Conservation (phyloP, 2,113 vertebrate species). For the Trematomus loennbergii region DNA sequence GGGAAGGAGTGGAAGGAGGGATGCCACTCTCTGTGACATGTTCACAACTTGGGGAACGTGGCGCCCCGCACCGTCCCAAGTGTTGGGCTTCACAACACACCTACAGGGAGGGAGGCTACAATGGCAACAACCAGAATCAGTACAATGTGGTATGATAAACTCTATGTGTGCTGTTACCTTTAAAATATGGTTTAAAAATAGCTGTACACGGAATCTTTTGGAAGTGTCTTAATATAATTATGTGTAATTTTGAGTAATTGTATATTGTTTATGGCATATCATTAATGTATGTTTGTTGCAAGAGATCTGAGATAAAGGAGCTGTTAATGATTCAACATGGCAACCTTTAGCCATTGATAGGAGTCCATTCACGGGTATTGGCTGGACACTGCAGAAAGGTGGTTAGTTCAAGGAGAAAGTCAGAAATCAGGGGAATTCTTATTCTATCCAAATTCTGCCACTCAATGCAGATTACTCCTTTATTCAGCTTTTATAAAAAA, state of each 20-base stretch:
- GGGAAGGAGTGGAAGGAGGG: slow-evolving; percentile 22
- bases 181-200: slow-evolving; percentile 3
- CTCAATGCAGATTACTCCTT: neutral
- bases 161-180: slow-evolving; percentile 3
- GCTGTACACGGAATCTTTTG: neutral
- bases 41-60: slow-evolving; percentile 66
- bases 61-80: slow-evolving; percentile 60
- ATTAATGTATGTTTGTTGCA: slow-evolving; percentile 19
- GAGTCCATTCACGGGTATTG: slow-evolving; percentile 73
- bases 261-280: slow-evolving; percentile 12
- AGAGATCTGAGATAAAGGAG: slow-evolving; percentile 32
- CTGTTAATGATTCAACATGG: slow-evolving; percentile 48
- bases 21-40: slow-evolving; percentile 58
- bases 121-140: slow-evolving; percentile 49
- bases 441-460: slow-evolving; percentile 42
- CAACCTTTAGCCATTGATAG: slow-evolving; percentile 64
- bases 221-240: neutral
- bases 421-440: slow-evolving; percentile 73
- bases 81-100: slow-evolving; percentile 60
- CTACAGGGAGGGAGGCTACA: slow-evolving; percentile 58
- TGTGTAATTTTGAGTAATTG: neutral
- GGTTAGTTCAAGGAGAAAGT: slow-evolving; percentile 83
- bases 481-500: neutral
- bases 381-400: slow-evolving; percentile 80
- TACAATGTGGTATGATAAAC: slow-evolving; percentile 2